Evolutionary conservation across 2,888 invertebrate species (phyloP).

Genomic region (Ischnus inquisitorius): DNA sequence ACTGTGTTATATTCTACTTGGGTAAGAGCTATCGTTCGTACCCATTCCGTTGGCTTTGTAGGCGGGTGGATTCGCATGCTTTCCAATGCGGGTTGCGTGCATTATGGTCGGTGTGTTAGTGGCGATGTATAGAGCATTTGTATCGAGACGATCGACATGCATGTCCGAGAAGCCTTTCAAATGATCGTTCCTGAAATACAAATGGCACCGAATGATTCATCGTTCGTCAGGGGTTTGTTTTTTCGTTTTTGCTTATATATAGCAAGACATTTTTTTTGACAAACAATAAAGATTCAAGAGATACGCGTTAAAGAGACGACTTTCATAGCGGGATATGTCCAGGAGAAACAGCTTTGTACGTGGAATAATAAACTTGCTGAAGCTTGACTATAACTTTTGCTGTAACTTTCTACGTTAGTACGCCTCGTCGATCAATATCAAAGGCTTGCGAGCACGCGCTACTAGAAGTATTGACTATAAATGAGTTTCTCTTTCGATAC

Average conservation of each 20-base stretch:
- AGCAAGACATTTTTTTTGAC: too few relatives aligned
- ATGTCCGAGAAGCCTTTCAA: slow-evolving; percentile 83
- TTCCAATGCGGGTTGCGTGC: slow-evolving; percentile 83
- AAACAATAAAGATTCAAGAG: neutral
- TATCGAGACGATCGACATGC: slow-evolving; percentile 84
- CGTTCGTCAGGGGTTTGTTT: neutral
- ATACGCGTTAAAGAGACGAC: neutral
- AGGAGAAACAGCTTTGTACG: neutral
- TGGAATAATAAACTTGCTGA: neutral
- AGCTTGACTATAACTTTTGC: neutral
- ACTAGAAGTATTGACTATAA: neutral
- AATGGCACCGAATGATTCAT: slow-evolving; percentile 36
- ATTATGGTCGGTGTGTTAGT: slow-evolving; percentile 86
- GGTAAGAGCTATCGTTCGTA: slow-evolving; percentile 39
- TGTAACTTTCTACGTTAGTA: neutral
- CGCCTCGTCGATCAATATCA: neutral
- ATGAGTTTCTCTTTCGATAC: neutral
- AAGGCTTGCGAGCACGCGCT: slow-evolving; percentile 17
- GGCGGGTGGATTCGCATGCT: slow-evolving; percentile 76
- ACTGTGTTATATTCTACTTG: neutral
- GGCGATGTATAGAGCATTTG: slow-evolving; percentile 85
- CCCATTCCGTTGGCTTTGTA: slow-evolving; percentile 78
- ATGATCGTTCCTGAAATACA: slow-evolving; percentile 72
- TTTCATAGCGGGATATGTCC: neutral
- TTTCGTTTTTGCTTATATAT: neutral